Percentiles rank a stretch among this genome's conserved stretches.
These are phyloP conservation scores for Gopherus flavomarginatus DNA, from an alignment of 2,113 vertebrate genomes.

Conservation along the genomic window DNA sequence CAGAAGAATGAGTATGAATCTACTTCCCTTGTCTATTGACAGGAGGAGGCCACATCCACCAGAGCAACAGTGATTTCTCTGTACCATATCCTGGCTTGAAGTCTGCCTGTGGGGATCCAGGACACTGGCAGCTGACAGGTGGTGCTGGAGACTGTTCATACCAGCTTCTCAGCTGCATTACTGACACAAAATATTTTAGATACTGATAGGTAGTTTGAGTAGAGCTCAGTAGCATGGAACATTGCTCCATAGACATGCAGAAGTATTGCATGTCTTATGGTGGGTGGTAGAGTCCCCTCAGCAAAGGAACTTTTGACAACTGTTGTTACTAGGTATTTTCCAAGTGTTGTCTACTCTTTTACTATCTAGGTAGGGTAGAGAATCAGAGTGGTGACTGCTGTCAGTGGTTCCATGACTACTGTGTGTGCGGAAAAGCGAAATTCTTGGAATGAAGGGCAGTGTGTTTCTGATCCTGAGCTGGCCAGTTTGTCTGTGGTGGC, in stretches of 20 bases:
- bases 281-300: not conserved
- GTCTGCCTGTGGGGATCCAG: not conserved
- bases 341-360: not conserved
- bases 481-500: not conserved
- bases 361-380: not conserved
- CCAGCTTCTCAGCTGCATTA: not conserved
- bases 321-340: not conserved
- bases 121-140: not conserved
- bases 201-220: not conserved
- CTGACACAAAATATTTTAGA: not conserved
- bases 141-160: not conserved
- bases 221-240: not conserved
- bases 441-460: not conserved
- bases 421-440: fast-evolving
- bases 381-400: not conserved
- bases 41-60: not conserved
- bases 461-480: not conserved
- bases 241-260: not conserved
- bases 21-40: not conserved
- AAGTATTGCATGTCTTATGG: not conserved
- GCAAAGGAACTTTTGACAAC: not conserved
- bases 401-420: not conserved
- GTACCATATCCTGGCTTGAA: not conserved
- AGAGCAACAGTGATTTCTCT: not conserved
- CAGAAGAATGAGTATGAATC: not conserved